Base-by-base conservation (phyloP, 2,888 invertebrate genomes). In the Artemia sinica region DNA sequence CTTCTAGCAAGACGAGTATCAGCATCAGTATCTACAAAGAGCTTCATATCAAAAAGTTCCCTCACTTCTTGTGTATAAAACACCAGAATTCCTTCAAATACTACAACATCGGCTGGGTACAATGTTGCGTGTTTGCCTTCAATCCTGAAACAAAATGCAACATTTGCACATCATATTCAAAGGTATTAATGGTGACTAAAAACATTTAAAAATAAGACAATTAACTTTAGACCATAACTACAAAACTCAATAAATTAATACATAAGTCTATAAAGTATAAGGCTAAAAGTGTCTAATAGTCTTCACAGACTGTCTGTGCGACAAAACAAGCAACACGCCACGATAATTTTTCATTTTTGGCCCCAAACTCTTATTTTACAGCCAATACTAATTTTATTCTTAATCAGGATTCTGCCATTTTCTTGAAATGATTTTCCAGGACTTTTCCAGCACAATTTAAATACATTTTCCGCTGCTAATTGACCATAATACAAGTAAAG, bases 21-120 rank as follows among this genome's bases (percentile, higher is more conserved):
- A 0, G 98, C 95, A 80, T 98, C 97, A 0, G 96, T 96, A 77
- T 98, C 98, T 6, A 98, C 97, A 80, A 98, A 98, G 58, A 99
- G 81, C 79, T 98, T 98, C 94, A 98, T 96, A 79, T 97, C 92
- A 81, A 97, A 98, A 71, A 96, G 81, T 71, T 95, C 89, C 68
- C 96, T 81, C 72, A 98, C 88, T 77, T 91, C 89, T 0, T 91
- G 90, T 79, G 94, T 94, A 81, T 97, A 97, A 81, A 99, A 98
- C 52, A 94, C 92, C 70, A 99, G 83, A 77, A 98, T 98, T 28
- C 98, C 98, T 79, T 99, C 98, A 74, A 96, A 90, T 9, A 97
- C 81, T 11, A 97, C 93, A 70, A 98, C 97, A 78, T 98, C 97
- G 0, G 94, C 93, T 3, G 93, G 93, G 78, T 94, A 91, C 73